Percentiles rank a stretch among this genome's conserved stretches.
These are phyloP conservation scores for Ichneumoninae sp. DNA, from an alignment of 2,888 invertebrate species.

Conservation along the genomic window DNA sequence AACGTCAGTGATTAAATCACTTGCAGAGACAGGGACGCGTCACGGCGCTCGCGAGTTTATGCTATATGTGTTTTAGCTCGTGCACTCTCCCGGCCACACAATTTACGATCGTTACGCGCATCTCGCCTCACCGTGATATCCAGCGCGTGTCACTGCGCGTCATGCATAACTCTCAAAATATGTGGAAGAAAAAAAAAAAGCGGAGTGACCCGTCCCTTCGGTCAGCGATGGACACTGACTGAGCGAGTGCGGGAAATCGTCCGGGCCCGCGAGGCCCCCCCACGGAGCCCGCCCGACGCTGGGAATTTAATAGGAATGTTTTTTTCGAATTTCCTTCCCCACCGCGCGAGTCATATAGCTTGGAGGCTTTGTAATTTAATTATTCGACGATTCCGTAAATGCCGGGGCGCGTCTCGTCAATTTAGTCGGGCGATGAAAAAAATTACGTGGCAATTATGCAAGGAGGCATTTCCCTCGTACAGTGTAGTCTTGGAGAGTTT, in stretches of 20 bases:
- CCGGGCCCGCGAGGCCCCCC: not conserved
- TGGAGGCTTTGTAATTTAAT: not conserved
- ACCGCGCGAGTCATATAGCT: not conserved
- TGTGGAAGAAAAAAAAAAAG: slow-evolving; percentile 9
- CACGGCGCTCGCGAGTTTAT: slow-evolving; percentile 19
- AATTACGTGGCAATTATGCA: slow-evolving; percentile 33
- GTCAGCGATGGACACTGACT: slow-evolving; percentile 7
- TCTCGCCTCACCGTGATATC: slow-evolving; percentile 46
- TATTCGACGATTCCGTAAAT: not conserved
- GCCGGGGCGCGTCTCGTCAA: not conserved
- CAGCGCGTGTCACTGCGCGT: slow-evolving; percentile 43
- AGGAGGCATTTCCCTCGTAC: not conserved
- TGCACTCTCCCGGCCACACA: slow-evolving; percentile 27
- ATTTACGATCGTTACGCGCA: slow-evolving; percentile 58
- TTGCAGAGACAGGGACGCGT: slow-evolving; percentile 41
- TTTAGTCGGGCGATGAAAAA: slow-evolving; percentile 1
- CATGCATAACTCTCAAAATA: slow-evolving; percentile 55
- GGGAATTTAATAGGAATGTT: not conserved
- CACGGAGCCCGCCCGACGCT: not conserved
- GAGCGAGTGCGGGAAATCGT: not conserved
- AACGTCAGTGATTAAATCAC: slow-evolving; percentile 59
- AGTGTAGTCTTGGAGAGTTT: slow-evolving; percentile 26
- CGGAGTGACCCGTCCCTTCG: slow-evolving; percentile 1
- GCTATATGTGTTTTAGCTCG: slow-evolving; percentile 19
- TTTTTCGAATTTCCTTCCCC: not conserved